phyloP scores from a whole-genome alignment of 1,140 invertebrate genomes.

The Drosophila lacteicornis region DNA sequence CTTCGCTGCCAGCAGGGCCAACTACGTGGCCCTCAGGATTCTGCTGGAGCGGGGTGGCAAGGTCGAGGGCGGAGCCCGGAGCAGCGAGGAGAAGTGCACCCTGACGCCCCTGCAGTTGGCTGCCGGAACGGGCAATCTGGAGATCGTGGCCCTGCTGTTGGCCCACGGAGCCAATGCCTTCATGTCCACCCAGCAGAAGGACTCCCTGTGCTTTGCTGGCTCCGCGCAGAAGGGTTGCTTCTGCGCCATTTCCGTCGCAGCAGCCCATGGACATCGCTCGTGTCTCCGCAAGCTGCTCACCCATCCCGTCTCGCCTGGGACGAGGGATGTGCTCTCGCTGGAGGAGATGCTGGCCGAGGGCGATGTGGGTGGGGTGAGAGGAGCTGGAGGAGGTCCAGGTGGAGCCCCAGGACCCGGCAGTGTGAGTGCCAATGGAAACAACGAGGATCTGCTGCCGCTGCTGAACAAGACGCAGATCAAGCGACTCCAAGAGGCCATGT shows the following conservation, averaged over 20 bases:
- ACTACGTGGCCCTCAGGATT: conserved; percentile 86
- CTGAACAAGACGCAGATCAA: conserved; percentile 94
- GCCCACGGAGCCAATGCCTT: conserved; percentile 94
- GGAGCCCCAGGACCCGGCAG: conserved; percentile 16
- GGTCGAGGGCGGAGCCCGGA: conserved; percentile 92
- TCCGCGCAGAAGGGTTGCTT: conserved; percentile 93
- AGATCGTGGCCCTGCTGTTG: conserved; percentile 92
- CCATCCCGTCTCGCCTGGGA: conserved; percentile 89
- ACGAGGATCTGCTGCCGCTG: conserved; percentile 84
- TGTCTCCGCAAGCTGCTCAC: conserved; percentile 92
- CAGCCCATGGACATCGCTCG: conserved; percentile 92
- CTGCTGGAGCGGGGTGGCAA: conserved; percentile 92
- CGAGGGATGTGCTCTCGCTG: conserved; percentile 91
- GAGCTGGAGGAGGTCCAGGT: conserved; percentile 5
- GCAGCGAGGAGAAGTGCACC: conserved; percentile 93
- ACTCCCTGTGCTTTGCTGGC: conserved; percentile 93
- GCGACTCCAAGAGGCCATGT: conserved; percentile 95
- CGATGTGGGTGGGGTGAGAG: conserved; percentile 67
- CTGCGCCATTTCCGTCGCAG: conserved; percentile 94
- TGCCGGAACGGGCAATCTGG: conserved; percentile 91
- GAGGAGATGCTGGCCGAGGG: conserved; percentile 96
- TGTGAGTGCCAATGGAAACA: conserved; percentile 30
- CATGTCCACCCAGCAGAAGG: conserved; percentile 92
- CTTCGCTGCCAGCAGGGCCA: conserved; percentile 88
- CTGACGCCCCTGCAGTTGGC: conserved; percentile 94